A percentile compares a stretch with the other conserved stretches of the same genome.
phyloP scores from a whole-genome alignment of 1,140 invertebrate species.

The Neelides sp. region DNA sequence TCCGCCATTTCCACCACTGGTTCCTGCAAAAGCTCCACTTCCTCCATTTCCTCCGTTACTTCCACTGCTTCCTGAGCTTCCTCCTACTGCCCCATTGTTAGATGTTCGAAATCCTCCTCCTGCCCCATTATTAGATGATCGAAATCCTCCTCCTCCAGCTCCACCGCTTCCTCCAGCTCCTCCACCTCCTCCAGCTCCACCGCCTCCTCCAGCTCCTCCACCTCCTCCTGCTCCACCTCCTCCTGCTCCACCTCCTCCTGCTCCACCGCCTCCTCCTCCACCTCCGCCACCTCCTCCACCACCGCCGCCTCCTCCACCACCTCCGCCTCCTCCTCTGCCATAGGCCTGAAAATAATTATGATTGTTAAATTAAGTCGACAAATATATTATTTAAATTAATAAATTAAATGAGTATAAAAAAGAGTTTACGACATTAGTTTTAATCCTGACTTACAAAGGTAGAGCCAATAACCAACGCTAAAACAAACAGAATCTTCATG shows the following conservation, averaged over 20 bases:
- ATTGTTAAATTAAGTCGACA: no score
- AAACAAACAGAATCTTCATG: no score
- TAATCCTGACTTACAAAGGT: no score
- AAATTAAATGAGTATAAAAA: no score
- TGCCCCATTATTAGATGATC: no score
- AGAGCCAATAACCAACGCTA: no score
- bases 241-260: constrained; percentile 1
- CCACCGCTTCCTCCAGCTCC: neutral
- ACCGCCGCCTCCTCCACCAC: constrained; percentile 1
- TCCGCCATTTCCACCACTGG: neutral
- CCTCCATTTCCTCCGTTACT: constrained; percentile 1
- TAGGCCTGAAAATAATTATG: no score
- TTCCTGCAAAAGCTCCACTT: neutral
- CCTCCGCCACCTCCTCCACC: constrained; percentile 5
- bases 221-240: neutral
- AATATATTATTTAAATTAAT: no score
- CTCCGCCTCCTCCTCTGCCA: neutral
- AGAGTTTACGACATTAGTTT: no score
- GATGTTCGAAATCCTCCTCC: neutral
- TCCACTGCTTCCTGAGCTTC: no score
- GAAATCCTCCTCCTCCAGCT: no score
- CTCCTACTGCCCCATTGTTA: neutral
- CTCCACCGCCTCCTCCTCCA: constrained; percentile 5
- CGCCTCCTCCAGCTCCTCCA: neutral
- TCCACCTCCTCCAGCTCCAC: neutral